These are phyloP conservation scores for Oriolus oriolus DNA, from an alignment of 2,113 vertebrate genomes.

Conservation along the genomic window DNA sequence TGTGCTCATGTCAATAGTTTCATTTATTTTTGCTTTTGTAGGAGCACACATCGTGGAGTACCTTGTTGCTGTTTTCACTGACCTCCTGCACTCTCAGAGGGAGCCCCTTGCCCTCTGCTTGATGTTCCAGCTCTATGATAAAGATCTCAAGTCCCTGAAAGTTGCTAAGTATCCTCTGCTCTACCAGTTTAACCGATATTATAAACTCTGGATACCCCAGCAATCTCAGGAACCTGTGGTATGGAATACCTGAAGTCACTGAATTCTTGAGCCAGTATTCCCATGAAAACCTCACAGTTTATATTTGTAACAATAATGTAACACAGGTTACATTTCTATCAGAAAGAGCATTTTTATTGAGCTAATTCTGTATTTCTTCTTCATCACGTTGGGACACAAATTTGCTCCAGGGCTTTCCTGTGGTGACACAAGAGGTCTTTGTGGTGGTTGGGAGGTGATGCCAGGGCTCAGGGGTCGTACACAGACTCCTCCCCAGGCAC, in stretches of 20 bases:
- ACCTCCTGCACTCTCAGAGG: conserved; percentile 90
- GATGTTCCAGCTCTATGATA: conserved; percentile 86
- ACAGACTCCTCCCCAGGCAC: not conserved
- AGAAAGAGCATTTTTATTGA: not conserved
- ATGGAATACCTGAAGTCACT: not conserved
- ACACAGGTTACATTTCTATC: not conserved
- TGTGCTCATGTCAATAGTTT: not conserved
- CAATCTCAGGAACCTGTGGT: conserved; percentile 76
- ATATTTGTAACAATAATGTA: no score
- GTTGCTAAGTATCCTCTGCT: conserved; percentile 62
- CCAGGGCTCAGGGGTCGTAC: not conserved
- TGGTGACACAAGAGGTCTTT: not conserved
- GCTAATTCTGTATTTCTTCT: not conserved
- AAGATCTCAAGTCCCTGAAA: conserved; percentile 68
- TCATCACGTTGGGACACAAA: rapidly evolving
- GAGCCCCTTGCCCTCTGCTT: conserved; percentile 90
- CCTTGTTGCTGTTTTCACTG: conserved; percentile 79
- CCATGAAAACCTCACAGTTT: not conserved
- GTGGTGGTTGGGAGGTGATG: not conserved
- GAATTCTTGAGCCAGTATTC: not conserved
- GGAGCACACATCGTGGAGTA: conserved; percentile 71
- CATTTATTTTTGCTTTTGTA: not conserved
- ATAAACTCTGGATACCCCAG: conserved; percentile 85
- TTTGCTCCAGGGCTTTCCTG: not conserved
- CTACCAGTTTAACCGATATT: conserved; percentile 78